Base-by-base conservation (phyloP, 2,888 invertebrate species). In the Cephus rjabovi region DNA sequence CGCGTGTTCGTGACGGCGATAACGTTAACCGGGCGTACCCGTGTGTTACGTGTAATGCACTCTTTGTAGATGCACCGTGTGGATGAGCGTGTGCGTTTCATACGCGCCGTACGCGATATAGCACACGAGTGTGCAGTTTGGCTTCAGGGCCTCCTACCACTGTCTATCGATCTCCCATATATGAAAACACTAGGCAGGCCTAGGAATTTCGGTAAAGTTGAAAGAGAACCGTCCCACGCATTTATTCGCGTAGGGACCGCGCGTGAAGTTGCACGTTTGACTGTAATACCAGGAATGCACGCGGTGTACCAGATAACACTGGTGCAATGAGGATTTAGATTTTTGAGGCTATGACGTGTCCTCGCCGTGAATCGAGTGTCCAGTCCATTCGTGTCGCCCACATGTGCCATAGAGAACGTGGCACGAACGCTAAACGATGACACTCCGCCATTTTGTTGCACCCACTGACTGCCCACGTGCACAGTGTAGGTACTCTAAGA, bases 361-460 rank as follows among this genome's bases (percentile, higher is more conserved):
- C 73, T 75, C 23, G 9, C 56, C 15, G 56, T 23, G 56, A 56
- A 56, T 56, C 23, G 56, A 56, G 56, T 23, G 56, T 23, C 56
- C 75, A 79, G 80, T 76, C 81, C 79, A 74, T 78, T 76, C 79
- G 34, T 75, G 74, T 81, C 87, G 82, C 87, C 86, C 82, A 85
- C 85, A 82, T 82, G 81, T 83, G 79, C 82, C 84, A 82, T 81
- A 75, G 81, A 83, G 81, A 79, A 73, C 80, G 77, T 80, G 82
- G 86, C 80, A 82, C 85, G 82, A 86, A 86, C 85, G 81, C 83
- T 82, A 86, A 87, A 88, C 83, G 87, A 86, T 86, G 87, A 86
- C 85, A 83, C 84, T 82, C 84, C 82, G 86, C 86, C 87, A 86
- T 86, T 84, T 86, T 87, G 85, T 86, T 85, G 85, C 87, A 87